Percentiles rank a stretch among this genome's conserved stretches.
Evolutionary conservation across 2,888 invertebrate genomes (phyloP).

Genomic region (Eudasyphora cyanicolor): DNA sequence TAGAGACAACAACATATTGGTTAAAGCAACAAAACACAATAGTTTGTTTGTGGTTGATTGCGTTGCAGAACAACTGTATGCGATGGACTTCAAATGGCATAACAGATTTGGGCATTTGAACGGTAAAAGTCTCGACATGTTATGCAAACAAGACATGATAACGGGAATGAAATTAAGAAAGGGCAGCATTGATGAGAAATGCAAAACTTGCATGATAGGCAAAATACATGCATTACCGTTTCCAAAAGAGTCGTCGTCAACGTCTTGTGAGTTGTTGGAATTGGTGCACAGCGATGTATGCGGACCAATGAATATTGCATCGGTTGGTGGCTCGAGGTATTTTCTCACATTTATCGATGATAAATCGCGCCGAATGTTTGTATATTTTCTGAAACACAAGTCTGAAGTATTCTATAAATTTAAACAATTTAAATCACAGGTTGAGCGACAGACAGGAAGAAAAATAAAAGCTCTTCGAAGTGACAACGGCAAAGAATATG

Average conservation of each 20-base stretch:
- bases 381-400: too few species aligned
- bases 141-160: constrained; percentile 54
- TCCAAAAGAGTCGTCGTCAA: constrained; percentile 23
- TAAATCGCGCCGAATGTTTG: constrained; percentile 25
- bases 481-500: not conserved
- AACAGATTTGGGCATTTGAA: not conserved
- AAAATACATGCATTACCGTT: constrained; percentile 52
- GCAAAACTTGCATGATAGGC: constrained; percentile 43
- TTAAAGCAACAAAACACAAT: not conserved
- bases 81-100: not conserved
- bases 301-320: constrained; percentile 31
- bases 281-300: constrained; percentile 28
- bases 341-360: constrained; percentile 51
- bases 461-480: too few species aligned
- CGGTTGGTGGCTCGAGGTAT: constrained; percentile 34
- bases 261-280: constrained; percentile 26
- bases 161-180: too few species aligned
- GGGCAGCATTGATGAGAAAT: too few species aligned
- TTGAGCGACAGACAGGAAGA: too few species aligned
- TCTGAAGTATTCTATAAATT: too few species aligned
- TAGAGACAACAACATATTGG: constrained; percentile 26
- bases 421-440: too few species aligned
- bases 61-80: not conserved
- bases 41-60: not conserved
- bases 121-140: not conserved